Evolutionary conservation across 2,888 invertebrate genomes (phyloP).

Genomic region (Mythimna impura): DNA sequence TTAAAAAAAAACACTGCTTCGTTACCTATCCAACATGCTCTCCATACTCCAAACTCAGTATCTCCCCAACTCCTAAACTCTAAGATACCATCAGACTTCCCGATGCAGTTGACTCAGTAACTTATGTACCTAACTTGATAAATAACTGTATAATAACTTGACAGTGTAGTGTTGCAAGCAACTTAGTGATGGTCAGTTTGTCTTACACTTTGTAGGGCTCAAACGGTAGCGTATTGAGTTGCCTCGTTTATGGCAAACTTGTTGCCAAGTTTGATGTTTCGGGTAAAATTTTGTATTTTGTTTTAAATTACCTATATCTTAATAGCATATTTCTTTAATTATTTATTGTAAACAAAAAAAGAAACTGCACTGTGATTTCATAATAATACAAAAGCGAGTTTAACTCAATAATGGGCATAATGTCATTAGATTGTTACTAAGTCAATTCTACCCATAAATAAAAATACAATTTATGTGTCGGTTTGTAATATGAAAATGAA

Average conservation of each 20-base stretch:
- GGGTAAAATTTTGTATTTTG: background rate
- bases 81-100: conserved; percentile 63
- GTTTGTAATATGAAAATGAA: too few relatives aligned
- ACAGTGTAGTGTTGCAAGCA: conserved; percentile 39
- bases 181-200: conserved; percentile 52
- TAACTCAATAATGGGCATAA: too few relatives aligned
- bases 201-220: conserved; percentile 46
- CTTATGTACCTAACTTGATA: conserved; percentile 68
- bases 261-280: background rate
- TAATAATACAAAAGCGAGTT: too few relatives aligned
- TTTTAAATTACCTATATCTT: too few relatives aligned
- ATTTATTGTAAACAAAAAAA: too few relatives aligned
- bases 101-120: conserved; percentile 68
- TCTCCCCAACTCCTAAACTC: conserved; percentile 42
- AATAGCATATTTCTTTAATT: too few relatives aligned
- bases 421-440: too few relatives aligned
- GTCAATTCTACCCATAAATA: too few relatives aligned
- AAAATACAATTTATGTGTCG: too few relatives aligned
- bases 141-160: conserved; percentile 67
- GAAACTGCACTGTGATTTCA: too few relatives aligned
- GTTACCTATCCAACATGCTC: conserved; percentile 13
- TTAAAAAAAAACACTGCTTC: background rate
- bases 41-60: conserved; percentile 20
- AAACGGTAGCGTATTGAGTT: conserved; percentile 20
- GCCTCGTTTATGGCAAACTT: conserved; percentile 9